Conservation (phyloP, 2,113 vertebrate genomes). For the Sapayoa aenigma region DNA sequence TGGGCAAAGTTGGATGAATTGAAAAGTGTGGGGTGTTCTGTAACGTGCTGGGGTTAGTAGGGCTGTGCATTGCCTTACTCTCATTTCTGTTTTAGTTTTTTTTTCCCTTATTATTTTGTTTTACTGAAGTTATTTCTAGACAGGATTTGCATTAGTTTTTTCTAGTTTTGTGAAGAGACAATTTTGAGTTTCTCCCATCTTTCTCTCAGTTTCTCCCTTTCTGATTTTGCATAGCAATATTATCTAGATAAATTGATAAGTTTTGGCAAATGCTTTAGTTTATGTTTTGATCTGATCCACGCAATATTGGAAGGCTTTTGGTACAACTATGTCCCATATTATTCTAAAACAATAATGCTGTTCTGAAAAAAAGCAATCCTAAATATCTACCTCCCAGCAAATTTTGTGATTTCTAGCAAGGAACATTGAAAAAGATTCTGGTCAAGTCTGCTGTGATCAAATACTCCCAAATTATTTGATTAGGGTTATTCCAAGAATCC, state of each 20-base stretch:
- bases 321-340: not conserved
- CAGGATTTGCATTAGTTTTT: not conserved
- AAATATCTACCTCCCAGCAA: not conserved
- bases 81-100: not conserved
- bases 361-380: not conserved
- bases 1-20: not conserved
- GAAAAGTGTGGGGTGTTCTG: not conserved
- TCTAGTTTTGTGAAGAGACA: not conserved
- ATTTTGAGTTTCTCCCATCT: not conserved
- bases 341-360: not conserved
- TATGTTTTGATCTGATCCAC: not conserved
- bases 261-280: not conserved
- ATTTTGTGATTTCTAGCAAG: not conserved
- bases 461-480: not conserved
- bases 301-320: not conserved
- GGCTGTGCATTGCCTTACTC: rapidly evolving
- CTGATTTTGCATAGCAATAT: not conserved
- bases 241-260: not conserved
- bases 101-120: not conserved
- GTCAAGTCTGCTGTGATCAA: not conserved
- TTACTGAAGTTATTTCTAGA: not conserved
- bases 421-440: not conserved
- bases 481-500: not conserved
- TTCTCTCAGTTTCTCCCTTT: not conserved
- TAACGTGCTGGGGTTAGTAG: not conserved